Evolutionary conservation across 2,797 vertebrate genomes (phyloP).

Genomic region (Podargus strigoides): DNA sequence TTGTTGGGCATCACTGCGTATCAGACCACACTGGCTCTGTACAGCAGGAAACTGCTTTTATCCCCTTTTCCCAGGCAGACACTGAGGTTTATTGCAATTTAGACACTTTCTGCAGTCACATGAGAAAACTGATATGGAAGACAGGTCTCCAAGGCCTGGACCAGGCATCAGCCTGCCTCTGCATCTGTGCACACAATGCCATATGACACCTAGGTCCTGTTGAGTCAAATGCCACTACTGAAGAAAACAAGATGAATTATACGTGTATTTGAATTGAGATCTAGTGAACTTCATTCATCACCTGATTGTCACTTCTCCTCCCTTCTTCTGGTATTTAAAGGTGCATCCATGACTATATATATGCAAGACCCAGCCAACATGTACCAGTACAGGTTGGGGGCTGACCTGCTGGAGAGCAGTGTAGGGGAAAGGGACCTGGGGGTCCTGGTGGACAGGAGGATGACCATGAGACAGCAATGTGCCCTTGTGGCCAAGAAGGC

Average conservation of each 20-base stretch:
- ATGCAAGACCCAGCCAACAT: neutral
- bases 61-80: neutral
- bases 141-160: neutral
- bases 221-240: neutral
- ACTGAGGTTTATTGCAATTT: neutral
- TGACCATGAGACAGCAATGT: too few relatives aligned
- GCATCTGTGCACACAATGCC: too few relatives aligned
- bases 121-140: neutral
- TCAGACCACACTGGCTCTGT: neutral
- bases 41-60: neutral
- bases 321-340: neutral
- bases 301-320: neutral
- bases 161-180: neutral
- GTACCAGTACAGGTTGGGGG: too few relatives aligned
- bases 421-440: too few relatives aligned
- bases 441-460: too few relatives aligned
- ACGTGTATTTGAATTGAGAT: neutral
- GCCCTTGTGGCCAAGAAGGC: too few relatives aligned
- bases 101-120: neutral
- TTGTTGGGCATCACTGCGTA: rapidly evolving
- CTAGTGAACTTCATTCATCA: neutral
- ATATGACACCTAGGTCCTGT: rapidly evolving
- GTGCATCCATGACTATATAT: too few relatives aligned
- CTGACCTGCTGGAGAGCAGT: too few relatives aligned
- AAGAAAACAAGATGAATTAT: neutral